phyloP scores from a whole-genome alignment of 2,797 vertebrate species.

The Eremophila alpestris region DNA sequence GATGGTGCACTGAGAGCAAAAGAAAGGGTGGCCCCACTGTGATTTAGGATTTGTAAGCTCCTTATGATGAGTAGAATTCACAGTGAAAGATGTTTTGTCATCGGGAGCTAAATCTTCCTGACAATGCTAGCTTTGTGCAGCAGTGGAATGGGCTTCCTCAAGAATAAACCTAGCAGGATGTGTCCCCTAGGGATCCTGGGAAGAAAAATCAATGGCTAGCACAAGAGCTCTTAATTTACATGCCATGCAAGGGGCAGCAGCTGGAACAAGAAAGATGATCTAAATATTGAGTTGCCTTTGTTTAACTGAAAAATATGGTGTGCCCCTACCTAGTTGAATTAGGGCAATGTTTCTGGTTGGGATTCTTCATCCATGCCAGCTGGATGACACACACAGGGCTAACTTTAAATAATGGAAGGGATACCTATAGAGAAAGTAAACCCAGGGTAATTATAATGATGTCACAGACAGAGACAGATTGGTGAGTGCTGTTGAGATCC shows the following conservation, averaged over 20 bases:
- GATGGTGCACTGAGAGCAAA: slow-evolving; percentile 28
- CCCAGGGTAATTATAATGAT: background rate
- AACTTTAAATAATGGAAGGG: background rate
- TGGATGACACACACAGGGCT: background rate
- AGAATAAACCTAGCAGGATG: slow-evolving; percentile 31
- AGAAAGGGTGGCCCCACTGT: slow-evolving; percentile 28
- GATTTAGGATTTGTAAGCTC: slow-evolving; percentile 55
- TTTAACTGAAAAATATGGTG: background rate
- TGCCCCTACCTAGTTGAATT: background rate
- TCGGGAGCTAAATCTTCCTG: slow-evolving; percentile 47
- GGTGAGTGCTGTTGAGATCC: background rate
- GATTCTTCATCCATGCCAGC: background rate
- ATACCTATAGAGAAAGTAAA: background rate
- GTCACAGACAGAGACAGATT: background rate
- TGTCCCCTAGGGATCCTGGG: slow-evolving; percentile 5
- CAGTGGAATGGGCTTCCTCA: slow-evolving; percentile 26
- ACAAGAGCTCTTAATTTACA: slow-evolving; percentile 47
- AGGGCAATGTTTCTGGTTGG: background rate
- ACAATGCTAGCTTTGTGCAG: slow-evolving; percentile 13
- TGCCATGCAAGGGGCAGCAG: background rate
- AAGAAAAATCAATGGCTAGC: slow-evolving; percentile 36
- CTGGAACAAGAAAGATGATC: slow-evolving; percentile 5
- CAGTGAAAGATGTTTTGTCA: slow-evolving; percentile 49
- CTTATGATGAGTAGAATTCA: slow-evolving; percentile 64
- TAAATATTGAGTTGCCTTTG: slow-evolving; percentile 2